These are phyloP conservation scores for Lasioglossum figueresi DNA, from an alignment of 2,888 invertebrate genomes.

Conservation along the genomic window DNA sequence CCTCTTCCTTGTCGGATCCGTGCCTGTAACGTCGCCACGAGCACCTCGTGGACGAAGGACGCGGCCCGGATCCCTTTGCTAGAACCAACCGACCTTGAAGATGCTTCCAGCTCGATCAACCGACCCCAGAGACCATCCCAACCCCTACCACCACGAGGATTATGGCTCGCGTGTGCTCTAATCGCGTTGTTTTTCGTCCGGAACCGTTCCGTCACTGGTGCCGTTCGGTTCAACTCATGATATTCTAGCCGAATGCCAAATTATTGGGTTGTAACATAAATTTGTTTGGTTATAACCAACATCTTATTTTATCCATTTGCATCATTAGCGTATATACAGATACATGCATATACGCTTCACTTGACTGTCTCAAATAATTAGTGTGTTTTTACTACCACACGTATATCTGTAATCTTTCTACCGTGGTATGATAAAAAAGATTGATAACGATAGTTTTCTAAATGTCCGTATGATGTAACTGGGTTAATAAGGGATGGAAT, in stretches of 20 bases:
- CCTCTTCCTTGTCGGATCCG: slow-evolving; percentile 67
- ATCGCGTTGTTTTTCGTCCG: slow-evolving; percentile 27
- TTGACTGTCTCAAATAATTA: no score
- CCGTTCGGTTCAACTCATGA: neutral
- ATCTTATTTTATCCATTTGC: neutral
- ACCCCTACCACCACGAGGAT: neutral
- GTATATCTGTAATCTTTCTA: no score
- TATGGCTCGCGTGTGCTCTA: neutral
- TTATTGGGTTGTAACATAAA: neutral
- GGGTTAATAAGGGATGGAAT: no score
- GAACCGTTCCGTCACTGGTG: neutral
- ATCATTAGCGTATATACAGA: no score
- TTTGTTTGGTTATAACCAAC: neutral
- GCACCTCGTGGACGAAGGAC: slow-evolving; percentile 58
- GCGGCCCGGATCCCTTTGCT: slow-evolving; percentile 63
- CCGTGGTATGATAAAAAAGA: no score
- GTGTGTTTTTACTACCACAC: no score
- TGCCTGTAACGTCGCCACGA: slow-evolving; percentile 54
- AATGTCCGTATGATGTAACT: no score
- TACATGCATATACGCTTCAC: no score
- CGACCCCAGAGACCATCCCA: slow-evolving; percentile 1
- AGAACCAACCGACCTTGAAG: slow-evolving; percentile 71
- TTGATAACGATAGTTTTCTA: no score
- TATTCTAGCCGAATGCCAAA: neutral
- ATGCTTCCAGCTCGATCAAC: slow-evolving; percentile 56